Evolutionary conservation across 2,113 vertebrate species (phyloP), one percentile per base, ranked within the genome.

Genomic region (Potamarius usumacintae): DNA sequence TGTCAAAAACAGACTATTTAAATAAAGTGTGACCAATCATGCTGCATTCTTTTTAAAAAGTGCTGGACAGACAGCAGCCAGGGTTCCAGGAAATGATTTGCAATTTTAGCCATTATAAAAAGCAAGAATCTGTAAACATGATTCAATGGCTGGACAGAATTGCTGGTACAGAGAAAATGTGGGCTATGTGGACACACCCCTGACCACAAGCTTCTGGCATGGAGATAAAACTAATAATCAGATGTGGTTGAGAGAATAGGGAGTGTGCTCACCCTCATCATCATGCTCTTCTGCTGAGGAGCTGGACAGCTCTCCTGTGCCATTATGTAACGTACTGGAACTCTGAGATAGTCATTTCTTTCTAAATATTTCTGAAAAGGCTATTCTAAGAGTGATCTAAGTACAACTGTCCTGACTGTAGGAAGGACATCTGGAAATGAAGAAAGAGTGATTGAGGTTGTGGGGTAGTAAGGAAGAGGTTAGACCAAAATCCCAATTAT

Each of bases 101-200:
- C 60, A 63, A 20, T 62, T 78, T 85, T 65, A n/a, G 1, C 15
- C 3, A 42, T 85, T 74, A 34, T 84, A 76, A 78, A 85, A 84
- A 57, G 5, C 52, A 85, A 65, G 50, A 86, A 85, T 76, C 11
- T 50, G 69, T 76, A 71, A 71, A 71, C 20, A 81, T 4, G 8
- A 42, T 1, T 52, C 18, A 0, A 30, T 62, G 34, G 71, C 22
- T 65, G 84, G 15, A 63, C 22, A 42, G 62, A 42, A 57, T 69
- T 50, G 5, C 12, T 58, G n/a, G 34, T 76, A 30, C 15, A 53
- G 58, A 42, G n/a, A 34, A 63, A 55, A 83, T 50, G 81, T 60
- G 30, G 85, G 30, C 48, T 86, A 72, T 34, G 55, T 67, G 57
- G 25, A 52, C 79, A 87, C 86, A 82, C 79, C 86, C 79, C 25